phyloP scores from a whole-genome alignment of 35 echinoderm and acorn worm genomes.

The Diadema setosum region DNA sequence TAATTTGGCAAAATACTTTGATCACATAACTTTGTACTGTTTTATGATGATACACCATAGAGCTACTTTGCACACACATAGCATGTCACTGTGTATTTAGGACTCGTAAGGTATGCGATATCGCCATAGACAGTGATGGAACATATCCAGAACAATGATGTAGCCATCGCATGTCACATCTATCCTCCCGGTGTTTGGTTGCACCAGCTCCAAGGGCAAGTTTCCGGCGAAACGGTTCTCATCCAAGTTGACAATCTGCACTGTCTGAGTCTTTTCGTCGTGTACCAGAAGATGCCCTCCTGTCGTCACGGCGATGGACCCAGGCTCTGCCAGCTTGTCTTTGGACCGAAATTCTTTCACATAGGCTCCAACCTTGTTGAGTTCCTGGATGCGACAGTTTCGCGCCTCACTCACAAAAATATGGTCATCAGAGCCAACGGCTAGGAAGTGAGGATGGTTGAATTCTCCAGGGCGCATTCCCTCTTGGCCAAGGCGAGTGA shows the following conservation, averaged over 20 bases:
- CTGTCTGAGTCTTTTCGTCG: slow-evolving; percentile 53
- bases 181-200: slow-evolving; percentile 61
- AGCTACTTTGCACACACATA: neutral
- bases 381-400: slow-evolving; percentile 63
- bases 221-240: slow-evolving; percentile 44
- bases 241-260: slow-evolving; percentile 83
- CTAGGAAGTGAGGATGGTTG: slow-evolving; percentile 69
- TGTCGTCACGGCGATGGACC: slow-evolving; percentile 53
- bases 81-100: neutral
- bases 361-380: slow-evolving; percentile 54
- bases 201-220: slow-evolving; percentile 47
- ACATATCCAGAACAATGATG: slow-evolving; percentile 67
- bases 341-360: slow-evolving; percentile 58
- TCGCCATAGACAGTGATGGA: slow-evolving; percentile 77
- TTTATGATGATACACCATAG: no score
- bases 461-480: slow-evolving; percentile 73
- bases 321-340: slow-evolving; percentile 74
- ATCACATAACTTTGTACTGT: no score
- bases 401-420: slow-evolving; percentile 70
- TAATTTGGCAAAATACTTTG: no score
- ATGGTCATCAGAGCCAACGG: slow-evolving; percentile 52
- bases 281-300: slow-evolving; percentile 72
- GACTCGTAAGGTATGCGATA: slow-evolving; percentile 75
- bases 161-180: slow-evolving; percentile 61
- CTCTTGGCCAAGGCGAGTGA: slow-evolving; percentile 38